phyloP scores from a whole-genome alignment of 2,797 vertebrate species.

The Salmo trutta region DNA sequence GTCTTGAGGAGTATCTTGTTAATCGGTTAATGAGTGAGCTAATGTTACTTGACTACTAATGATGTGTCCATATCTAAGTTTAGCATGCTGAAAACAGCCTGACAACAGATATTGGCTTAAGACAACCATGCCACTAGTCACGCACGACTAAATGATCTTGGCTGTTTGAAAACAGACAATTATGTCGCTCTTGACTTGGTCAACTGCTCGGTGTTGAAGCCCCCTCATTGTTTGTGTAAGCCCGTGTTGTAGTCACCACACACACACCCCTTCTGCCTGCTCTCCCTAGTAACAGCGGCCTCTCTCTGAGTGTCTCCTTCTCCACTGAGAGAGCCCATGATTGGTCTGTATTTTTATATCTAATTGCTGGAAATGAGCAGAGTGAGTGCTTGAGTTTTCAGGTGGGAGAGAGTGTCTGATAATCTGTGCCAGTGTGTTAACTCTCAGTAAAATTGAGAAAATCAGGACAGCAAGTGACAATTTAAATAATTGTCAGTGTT shows the following conservation, averaged over 20 bases:
- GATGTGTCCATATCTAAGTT: not conserved
- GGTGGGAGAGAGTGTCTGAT: conserved; percentile 51
- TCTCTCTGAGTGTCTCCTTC: conserved; percentile 64
- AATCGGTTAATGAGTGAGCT: not conserved
- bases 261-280: conserved; percentile 31
- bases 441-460: conserved; percentile 40
- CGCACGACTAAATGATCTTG: not conserved
- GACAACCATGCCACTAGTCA: not conserved
- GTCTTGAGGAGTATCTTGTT: not conserved
- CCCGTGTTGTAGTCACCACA: conserved; percentile 38
- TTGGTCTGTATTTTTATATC: conserved; percentile 82
- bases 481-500: conserved; percentile 10
- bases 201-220: conserved; percentile 49
- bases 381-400: conserved; percentile 56
- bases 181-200: conserved; percentile 36
- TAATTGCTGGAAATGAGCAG: conserved; percentile 75
- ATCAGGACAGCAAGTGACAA: conserved; percentile 47
- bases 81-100: not conserved
- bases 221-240: conserved; percentile 54
- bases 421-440: conserved; percentile 58
- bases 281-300: conserved; percentile 75
- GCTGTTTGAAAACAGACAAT: conserved; percentile 23
- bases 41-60: not conserved
- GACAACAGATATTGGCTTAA: not conserved
- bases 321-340: conserved; percentile 51